These are phyloP conservation scores for Lepisosteus oculatus DNA, from an alignment of 2,113 vertebrate genomes.

Conservation along the genomic window DNA sequence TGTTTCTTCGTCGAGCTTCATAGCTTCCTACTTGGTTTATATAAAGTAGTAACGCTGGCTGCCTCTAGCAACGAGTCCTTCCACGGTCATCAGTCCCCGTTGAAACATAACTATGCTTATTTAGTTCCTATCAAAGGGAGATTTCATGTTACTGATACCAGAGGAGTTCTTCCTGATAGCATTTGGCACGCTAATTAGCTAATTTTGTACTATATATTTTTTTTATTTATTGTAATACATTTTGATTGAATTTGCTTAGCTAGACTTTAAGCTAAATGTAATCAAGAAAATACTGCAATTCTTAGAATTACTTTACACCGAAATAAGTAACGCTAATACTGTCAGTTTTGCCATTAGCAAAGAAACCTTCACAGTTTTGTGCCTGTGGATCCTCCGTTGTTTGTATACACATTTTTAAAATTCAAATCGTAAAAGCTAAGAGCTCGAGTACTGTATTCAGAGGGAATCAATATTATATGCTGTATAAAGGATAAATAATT, in stretches of 20 bases:
- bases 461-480: slow-evolving; percentile 15
- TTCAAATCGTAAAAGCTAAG: too few relatives aligned
- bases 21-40: neutral
- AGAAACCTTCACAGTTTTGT: too few relatives aligned
- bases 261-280: slow-evolving; percentile 17
- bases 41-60: slow-evolving; percentile 5
- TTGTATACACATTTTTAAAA: too few relatives aligned
- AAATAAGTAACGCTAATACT: too few relatives aligned
- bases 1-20: neutral
- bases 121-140: too few relatives aligned
- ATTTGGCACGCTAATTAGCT: too few relatives aligned
- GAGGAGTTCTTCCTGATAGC: too few relatives aligned
- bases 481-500: neutral
- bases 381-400: too few relatives aligned
- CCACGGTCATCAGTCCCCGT: slow-evolving; percentile 14
- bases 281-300: neutral
- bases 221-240: neutral
- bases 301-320: too few relatives aligned
- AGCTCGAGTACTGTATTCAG: slow-evolving; percentile 26
- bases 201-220: too few relatives aligned
- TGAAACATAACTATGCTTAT: slow-evolving; percentile 4
- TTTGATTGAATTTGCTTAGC: slow-evolving; percentile 24
- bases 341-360: too few relatives aligned
- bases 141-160: too few relatives aligned
- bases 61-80: slow-evolving; percentile 36